Base-by-base conservation (phyloP, 92 coral and sea anemone species). In the Bergia puertoricense region DNA sequence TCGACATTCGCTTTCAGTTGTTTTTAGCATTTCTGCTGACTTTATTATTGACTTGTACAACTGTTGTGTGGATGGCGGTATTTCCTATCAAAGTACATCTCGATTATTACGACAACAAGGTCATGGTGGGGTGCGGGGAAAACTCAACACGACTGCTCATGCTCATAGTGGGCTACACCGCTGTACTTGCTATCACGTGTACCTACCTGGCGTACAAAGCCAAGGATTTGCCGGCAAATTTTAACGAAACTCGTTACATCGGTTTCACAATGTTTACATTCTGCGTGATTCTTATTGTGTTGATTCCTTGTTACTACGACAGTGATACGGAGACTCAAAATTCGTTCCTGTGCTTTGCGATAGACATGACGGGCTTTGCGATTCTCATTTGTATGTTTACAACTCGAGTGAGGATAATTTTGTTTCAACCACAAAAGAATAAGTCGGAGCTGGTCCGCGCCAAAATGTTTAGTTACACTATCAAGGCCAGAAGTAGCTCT, bases 211-310 rank as follows among this genome's bases (percentile, higher is more conserved):
- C 99, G 8, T 97, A 94, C 90, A 93, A 92, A 48, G 98, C 99
- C n/a, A 95, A 96, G n/a, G 89, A 93, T 37, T 76, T 97, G 37
- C 99, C 99, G 43, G 97, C 94, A 77, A 95, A 97, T 73, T 97
- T 97, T 87, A 97, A 93, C 93, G 99, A 97, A 82, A 94, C 99
- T 8, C 89, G 97, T 1, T 77, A 92, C 86, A 97, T 97, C n/a
- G 96, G 97, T 0, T 97, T 97, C 54, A 92, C 99, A 1, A 95
- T 97, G 98, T 97, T 97, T 71, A 95, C 98, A 0, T 94, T 91
- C 43, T 97, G 97, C n/a, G 96, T 97, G 8, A 97, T 97, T 16
- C 90, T 98, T 93, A 81, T 93, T 2, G 90, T 93, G n/a, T 90
- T 91, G 37, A 91, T 97, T 6, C 95, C 95, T 80, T 88, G 91